These are phyloP conservation scores for Fragum sueziense DNA, from an alignment of 2,888 invertebrate species.

Conservation along the genomic window DNA sequence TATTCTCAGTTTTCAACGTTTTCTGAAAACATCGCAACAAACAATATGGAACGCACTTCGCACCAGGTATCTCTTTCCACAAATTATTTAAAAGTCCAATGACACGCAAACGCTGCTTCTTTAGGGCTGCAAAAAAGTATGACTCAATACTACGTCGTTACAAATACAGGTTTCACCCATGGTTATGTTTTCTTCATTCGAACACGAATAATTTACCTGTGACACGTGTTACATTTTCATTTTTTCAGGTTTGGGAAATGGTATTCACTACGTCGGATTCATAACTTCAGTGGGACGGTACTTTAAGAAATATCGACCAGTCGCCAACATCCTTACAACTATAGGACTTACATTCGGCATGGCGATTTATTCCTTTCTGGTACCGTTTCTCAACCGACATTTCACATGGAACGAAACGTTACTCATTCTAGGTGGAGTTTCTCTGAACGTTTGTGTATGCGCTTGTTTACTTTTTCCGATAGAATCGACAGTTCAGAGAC, in stretches of 20 bases:
- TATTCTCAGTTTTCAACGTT: no score
- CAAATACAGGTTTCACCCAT: no score
- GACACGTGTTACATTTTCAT: no score
- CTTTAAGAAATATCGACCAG: conserved; percentile 40
- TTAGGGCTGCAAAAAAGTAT: no score
- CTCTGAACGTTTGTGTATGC: conserved; percentile 41
- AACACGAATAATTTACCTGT: no score
- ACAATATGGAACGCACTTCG: no score
- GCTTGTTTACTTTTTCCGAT: conserved; percentile 47
- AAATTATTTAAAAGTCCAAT: no score
- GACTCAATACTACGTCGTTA: no score
- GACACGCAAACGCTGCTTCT: no score
- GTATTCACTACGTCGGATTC: conserved; percentile 47
- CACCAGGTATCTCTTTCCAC: no score
- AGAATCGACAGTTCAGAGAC: neutral
- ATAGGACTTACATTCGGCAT: conserved; percentile 49
- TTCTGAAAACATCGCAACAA: no score
- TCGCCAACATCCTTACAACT: conserved; percentile 40
- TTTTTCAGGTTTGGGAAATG: conserved; percentile 50
- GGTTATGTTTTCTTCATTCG: no score
- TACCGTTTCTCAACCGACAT: conserved; percentile 34
- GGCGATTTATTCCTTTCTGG: conserved; percentile 42
- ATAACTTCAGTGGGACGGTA: conserved; percentile 44
- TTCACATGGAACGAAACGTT: conserved; percentile 40
- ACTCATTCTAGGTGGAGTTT: conserved; percentile 49